Evolutionary conservation across 2,888 invertebrate genomes (phyloP), one percentile per base, ranked within the genome.

Genomic region (Cryptocephalus primarius): DNA sequence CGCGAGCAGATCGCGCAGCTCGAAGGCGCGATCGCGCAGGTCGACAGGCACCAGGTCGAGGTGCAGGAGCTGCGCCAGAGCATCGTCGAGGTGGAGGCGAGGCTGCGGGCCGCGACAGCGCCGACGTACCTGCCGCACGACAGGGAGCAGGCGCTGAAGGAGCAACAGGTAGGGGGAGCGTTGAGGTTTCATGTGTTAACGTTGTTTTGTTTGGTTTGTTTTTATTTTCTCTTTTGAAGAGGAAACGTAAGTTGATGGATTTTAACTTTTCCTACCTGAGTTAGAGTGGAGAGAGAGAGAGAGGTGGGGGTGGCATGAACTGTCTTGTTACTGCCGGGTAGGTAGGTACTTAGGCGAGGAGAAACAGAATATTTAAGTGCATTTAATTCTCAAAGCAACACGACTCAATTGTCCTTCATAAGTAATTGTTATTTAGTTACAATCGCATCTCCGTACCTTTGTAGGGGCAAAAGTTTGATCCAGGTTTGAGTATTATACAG

Each of bases 21-120:
- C 55, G 85, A 83, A 62, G 76, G 80, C 38, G 87, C 89, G 57
- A 79, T 92, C 44, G 74, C 80, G 54, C 92, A 93, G 72, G 82
- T 93, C 60, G 92, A 93, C 67, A 80, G 83, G 52, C 88, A 91
- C 70, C 88, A 88, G 68, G 81, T 85, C 66, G 91, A 93, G 72
- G 85, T 92, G 65, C 88, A 87, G 62, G 78, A 82, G 44, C 75
- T 92, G 55, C 82, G 90, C 48, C 85, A 87, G 62, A 85, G 87
- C 69, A 83, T 91, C 62, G 81, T 89, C 53, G 83, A 85, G 67
- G 88, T 87, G 54, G 92, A 93, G 71, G 91, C 91, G 69, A 86
- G 87, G 67, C 75, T 93, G 65, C 80, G 92, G 51, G 78, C 83
- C 49, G 83, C 87, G 42, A 79, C 87, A 69, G 86, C 87, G 64